Evolutionary conservation across 2,797 vertebrate genomes (phyloP), one percentile per base, ranked within the genome.

Genomic region (Muscicapa striata): DNA sequence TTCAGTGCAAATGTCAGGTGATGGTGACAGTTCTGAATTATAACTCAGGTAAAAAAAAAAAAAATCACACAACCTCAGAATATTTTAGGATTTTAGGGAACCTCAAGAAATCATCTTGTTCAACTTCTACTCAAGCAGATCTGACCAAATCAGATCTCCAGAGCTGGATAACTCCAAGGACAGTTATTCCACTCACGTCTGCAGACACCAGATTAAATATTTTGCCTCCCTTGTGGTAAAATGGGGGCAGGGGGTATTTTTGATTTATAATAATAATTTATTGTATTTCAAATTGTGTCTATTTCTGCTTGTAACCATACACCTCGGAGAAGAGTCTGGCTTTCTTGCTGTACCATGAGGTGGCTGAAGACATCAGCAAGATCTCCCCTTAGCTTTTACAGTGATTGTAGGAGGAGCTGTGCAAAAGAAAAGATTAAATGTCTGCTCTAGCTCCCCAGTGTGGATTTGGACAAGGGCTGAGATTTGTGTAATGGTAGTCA

Each of bases 401-500:
- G 40, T 63, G 70, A 57, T 90, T 94, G 87, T 63, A 91, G 83
- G 38, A 96, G 45, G 45, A 89, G 8, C 13, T 79, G 14, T 88
- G 59, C 43, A 41, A 86, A 94, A 81, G 10, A 38, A 52, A 79
- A 40, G 59, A 73, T 84, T 88, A 84, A 90, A 94, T 67, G 32
- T 62, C 79, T 88, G 59, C 58, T 86, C 6, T 69, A n/a, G 43
- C 43, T 87, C 20, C 38, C n/a, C 16, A 13, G 45, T 46, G 69
- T 85, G 36, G 62, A 91, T 94, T 94, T 88, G 62, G 66, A 81
- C n/a, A 72, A 72, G 43, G 26, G 30, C 22, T 94, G 73, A 88
- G 59, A 90, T 84, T 94, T 94, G 67, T 93, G 46, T 84, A 75
- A 84, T 73, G 69, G 62, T 49, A 69, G 79, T 78, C 66, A 80